These are phyloP conservation scores for Heterodera schachtii DNA, from an alignment of 1,140 invertebrate genomes.

Conservation along the genomic window DNA sequence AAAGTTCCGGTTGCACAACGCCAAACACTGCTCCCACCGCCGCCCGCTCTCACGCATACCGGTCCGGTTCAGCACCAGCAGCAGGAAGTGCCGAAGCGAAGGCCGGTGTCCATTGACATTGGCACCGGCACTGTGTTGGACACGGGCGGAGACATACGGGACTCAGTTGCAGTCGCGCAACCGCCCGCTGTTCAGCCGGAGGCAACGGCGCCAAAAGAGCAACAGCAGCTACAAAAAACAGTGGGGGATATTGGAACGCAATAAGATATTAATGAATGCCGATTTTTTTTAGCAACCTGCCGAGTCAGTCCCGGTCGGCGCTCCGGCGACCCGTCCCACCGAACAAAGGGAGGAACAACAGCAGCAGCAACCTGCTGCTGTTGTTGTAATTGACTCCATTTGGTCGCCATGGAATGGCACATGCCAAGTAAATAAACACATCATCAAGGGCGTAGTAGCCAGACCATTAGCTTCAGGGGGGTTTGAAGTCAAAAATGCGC, in stretches of 20 bases:
- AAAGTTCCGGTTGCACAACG: not conserved
- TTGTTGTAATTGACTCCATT: conserved; percentile 39
- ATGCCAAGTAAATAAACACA: conserved; percentile 54
- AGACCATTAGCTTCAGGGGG: too few species aligned
- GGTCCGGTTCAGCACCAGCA: not conserved
- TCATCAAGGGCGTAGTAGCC: too few species aligned
- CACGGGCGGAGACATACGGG: conserved; percentile 5
- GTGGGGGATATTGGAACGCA: not conserved
- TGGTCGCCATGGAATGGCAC: conserved; percentile 61
- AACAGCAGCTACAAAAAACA: conserved; percentile 41
- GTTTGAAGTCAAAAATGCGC: too few species aligned
- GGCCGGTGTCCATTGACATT: not conserved
- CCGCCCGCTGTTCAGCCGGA: conserved; percentile 56
- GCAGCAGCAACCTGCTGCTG: not conserved
- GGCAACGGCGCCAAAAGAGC: conserved; percentile 49
- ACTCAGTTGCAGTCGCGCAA: conserved; percentile 17
- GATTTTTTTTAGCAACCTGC: not conserved
- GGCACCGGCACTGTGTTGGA: not conserved
- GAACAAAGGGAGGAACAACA: conserved; percentile 9
- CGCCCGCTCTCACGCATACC: not conserved
- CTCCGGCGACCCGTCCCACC: conserved; percentile 30
- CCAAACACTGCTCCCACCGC: not conserved
- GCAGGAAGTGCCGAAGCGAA: not conserved
- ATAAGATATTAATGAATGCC: too few species aligned
- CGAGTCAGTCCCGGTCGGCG: conserved; percentile 43